Conservation (phyloP, 2,113 vertebrate species). For the Brachypodius melanocephalos region DNA sequence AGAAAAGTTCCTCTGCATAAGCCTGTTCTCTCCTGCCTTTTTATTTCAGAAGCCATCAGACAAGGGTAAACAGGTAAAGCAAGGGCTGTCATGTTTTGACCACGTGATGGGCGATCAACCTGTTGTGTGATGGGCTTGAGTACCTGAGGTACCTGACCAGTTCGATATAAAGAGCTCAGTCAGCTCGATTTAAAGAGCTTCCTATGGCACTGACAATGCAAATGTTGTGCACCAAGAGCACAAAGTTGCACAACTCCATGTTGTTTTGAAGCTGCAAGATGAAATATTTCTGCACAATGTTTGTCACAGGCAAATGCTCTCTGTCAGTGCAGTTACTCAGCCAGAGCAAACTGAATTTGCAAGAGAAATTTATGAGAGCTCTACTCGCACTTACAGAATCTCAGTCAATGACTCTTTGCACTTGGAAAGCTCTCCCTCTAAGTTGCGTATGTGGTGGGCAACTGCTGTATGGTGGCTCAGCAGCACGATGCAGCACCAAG, state of each 20-base stretch:
- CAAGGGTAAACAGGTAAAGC: background rate
- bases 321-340: background rate
- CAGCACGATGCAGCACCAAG: background rate
- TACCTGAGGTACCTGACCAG: background rate
- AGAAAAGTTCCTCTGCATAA: background rate
- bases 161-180: background rate
- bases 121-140: background rate
- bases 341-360: background rate
- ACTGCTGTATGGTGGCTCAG: background rate
- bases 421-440: background rate
- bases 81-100: background rate
- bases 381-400: background rate
- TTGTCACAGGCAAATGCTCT: background rate
- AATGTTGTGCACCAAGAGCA: background rate
- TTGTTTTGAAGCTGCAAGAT: background rate
- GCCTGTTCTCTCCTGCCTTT: background rate
- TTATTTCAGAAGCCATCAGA: background rate
- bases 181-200: background rate
- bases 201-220: background rate
- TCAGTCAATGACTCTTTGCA: background rate
- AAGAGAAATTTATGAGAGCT: background rate
- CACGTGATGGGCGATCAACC: accelerated
- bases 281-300: background rate
- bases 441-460: background rate
- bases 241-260: accelerated